These are phyloP conservation scores for Himantopus leucocephalus DNA, from an alignment of 2,113 vertebrate genomes.

Conservation along the genomic window DNA sequence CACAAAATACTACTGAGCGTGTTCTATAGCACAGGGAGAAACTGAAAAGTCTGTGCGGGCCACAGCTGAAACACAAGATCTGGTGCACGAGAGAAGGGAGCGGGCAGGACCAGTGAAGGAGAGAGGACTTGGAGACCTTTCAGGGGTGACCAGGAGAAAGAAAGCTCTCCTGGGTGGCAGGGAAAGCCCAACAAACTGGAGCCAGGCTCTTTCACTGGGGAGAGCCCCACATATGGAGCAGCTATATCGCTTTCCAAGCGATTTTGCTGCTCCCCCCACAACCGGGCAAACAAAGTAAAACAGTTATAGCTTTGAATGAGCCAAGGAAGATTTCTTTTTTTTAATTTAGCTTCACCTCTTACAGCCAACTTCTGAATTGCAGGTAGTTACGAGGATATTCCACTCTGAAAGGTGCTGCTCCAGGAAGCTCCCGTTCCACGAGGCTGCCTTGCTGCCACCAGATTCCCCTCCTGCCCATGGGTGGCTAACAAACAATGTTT, in stretches of 20 bases:
- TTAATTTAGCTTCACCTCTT: neutral
- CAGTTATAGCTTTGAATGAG: neutral
- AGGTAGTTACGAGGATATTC: neutral
- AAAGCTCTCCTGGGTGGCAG: accelerated
- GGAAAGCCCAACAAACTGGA: neutral
- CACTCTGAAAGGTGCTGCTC: neutral
- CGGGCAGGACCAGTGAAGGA: accelerated
- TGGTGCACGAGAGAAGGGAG: neutral
- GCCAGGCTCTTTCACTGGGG: too few relatives aligned
- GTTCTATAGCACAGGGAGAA: neutral
- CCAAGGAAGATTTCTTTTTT: neutral
- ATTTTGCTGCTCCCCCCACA: neutral
- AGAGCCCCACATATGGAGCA: neutral
- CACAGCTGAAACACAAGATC: neutral
- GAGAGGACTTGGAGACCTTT: neutral
- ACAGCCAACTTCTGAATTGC: neutral
- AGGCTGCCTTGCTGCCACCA: neutral
- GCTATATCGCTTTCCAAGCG: neutral
- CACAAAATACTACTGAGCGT: neutral
- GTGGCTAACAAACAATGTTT: neutral
- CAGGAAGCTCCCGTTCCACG: neutral
- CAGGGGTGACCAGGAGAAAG: neutral
- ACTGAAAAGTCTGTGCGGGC: accelerated
- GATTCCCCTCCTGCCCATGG: neutral
- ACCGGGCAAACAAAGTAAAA: neutral